These are phyloP conservation scores for Drosophila antonietae DNA, from an alignment of 2,888 invertebrate genomes.

Conservation along the genomic window DNA sequence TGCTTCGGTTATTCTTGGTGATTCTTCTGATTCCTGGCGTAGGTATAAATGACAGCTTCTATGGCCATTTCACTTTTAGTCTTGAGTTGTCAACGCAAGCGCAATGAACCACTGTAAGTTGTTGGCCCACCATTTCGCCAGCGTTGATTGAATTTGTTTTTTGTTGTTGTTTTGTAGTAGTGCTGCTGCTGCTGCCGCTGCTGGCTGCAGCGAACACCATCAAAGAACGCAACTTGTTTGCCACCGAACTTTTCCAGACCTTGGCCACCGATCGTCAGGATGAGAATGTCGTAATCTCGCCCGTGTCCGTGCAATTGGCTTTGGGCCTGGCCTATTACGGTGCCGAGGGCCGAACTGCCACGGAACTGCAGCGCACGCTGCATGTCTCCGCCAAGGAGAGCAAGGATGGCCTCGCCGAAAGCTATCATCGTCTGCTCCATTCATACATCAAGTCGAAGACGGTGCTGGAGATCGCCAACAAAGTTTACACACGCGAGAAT, in stretches of 20 bases:
- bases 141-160: neutral
- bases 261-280: constrained; percentile 76
- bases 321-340: constrained; percentile 79
- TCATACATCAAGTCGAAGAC: constrained; percentile 82
- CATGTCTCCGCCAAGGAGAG: constrained; percentile 80
- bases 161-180: constrained; percentile 18
- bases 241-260: constrained; percentile 81
- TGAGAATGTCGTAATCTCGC: constrained; percentile 81
- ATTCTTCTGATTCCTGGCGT: constrained; percentile 45
- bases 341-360: constrained; percentile 75
- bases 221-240: constrained; percentile 79
- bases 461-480: constrained; percentile 89
- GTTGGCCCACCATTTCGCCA: neutral
- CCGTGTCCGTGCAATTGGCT: constrained; percentile 79
- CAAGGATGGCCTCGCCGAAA: constrained; percentile 78
- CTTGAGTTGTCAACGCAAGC: constrained; percentile 68
- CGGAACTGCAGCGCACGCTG: constrained; percentile 73
- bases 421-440: constrained; percentile 76
- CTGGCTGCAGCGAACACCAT: constrained; percentile 64
- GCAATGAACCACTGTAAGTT: constrained; percentile 68
- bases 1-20: neutral
- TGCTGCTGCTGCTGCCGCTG: constrained; percentile 35
- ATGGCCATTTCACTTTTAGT: constrained; percentile 73
- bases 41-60: constrained; percentile 71
- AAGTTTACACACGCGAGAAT: constrained; percentile 88